Base-by-base conservation (phyloP, 2,888 invertebrate genomes). In the Caenorhabditis drosophilae region DNA sequence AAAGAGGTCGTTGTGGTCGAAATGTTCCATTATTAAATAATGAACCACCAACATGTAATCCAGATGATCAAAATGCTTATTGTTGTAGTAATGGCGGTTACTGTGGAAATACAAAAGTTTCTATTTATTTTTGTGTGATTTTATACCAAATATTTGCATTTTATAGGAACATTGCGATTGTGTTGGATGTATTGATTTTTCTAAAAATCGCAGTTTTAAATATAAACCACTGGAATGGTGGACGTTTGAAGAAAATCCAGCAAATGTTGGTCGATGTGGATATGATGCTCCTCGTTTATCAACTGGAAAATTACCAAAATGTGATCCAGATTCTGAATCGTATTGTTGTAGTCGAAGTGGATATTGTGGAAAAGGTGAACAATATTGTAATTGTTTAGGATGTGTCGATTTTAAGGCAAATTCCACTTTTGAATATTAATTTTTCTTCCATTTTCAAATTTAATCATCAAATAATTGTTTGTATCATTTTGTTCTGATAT, bases 101-200 rank as follows among this genome's bases (percentile, higher is more conserved):
- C 54, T 80, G 80, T 62, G 80, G 80, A 4, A 74, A 67, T 36
- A 62, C 73, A 2, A 75, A 76, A 44, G 70, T 67, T 34, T 27
- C 4, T 4, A 16, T 9, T 20, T 7, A 18, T 22, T 20, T 20
- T 46, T 9, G 26, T 4, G 6, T 16, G 6, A 4, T 46, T 18
- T 9, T 9, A 11, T 26, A 22, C 4, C 22, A 18, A 9, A 12
- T 6, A 22, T 42, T 42, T 7, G 9, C 15, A 26, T 52, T 12
- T 44, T 60, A n/a, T 41, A 70, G 67, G 77, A 78, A n/a, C 80
- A 80, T 49, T 80, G 80, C 44, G 77, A 80, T 46, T 80, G 80
- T 25, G 54, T 60, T n/a, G 79, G 80, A 2, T 80, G 80, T 42
- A 60, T 80, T n/a, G 75, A 80, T 52, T 80, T 79, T 42, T 50